Base-by-base conservation (phyloP, 2,113 vertebrate species). In the Silurus asotus region DNA sequence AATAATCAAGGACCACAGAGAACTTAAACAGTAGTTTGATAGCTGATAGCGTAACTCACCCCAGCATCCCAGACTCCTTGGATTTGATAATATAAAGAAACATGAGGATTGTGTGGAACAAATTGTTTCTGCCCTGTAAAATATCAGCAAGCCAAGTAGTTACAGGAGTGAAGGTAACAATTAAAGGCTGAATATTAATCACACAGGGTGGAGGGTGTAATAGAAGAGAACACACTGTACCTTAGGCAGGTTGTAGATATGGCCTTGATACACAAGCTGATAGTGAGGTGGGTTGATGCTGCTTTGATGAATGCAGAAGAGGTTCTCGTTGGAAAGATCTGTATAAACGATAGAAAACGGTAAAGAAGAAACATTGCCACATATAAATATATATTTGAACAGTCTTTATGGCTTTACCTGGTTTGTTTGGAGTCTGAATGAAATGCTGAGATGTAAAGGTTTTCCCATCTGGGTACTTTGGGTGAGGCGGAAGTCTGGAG, bases 381-480 rank as follows among this genome's bases (percentile, higher is more conserved):
- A 13, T 15, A 53, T 25, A 65, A 28, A 58, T 17, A 10, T 55
- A 17, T 8, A 53, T 6, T 17, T 28, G 14, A 28, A n/a, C 20
- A 28, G 17, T n/a, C 8, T 86, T 48, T 67, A 13, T 19, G 10
- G 45, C 55, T 1, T 88, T 92, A 97, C 98, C 98, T 93, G 98
- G 97, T 87, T 99, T 99, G 83, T 99, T 97, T 0, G 98, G 97
- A 0, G 94, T 97, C 88, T 97, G 98, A 80, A 97, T 91, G 88
- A 98, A 99, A 91, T 99, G 97, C 10, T 99, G 98, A 4, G 97
- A 96, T 0, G 98, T 99, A 85, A 99, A 99, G 19, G 98, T 99
- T 89, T 99, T 99, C 25, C 98, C 98, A 0, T 99, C 97, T 0
- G 97, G 98, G 53, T 99, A 99, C 19, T 98, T 98, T 49, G 98